phyloP scores from a whole-genome alignment of 2,113 vertebrate species.

The Carettochelys insculpta region DNA sequence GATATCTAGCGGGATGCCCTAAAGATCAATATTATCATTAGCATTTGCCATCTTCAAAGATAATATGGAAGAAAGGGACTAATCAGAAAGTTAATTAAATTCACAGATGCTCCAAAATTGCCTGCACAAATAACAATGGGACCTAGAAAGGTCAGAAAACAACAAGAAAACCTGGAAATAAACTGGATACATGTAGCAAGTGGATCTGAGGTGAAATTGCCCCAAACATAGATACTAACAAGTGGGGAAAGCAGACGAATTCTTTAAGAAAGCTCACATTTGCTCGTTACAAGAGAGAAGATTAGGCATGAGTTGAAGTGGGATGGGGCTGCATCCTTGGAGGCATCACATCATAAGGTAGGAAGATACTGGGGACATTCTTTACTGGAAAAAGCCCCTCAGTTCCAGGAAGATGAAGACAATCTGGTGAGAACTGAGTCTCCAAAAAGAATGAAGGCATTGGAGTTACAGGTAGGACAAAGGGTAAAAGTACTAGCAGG shows the following conservation, averaged over 20 bases:
- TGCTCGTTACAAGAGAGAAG: neutral
- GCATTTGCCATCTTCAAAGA: neutral
- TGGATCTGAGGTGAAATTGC: neutral
- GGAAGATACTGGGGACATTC: neutral
- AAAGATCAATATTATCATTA: neutral
- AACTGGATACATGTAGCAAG: neutral
- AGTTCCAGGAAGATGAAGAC: neutral
- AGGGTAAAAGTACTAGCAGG: neutral
- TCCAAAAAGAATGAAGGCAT: neutral
- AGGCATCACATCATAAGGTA: rapidly evolving
- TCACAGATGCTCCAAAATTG: neutral
- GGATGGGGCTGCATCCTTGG: neutral
- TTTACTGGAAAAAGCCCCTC: neutral
- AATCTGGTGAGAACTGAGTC: neutral
- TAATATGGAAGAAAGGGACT: neutral
- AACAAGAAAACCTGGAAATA: neutral
- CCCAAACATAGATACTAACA: neutral
- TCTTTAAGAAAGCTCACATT: neutral
- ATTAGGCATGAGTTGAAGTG: neutral
- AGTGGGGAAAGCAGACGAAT: neutral
- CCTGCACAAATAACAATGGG: rapidly evolving
- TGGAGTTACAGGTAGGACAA: neutral
- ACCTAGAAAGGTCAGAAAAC: neutral
- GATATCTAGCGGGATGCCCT: neutral
- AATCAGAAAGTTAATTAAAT: neutral